These are phyloP conservation scores for Lycopodina hypogea DNA, from an alignment of 37 sponge, comb jelly and placozoan species.

Conservation along the genomic window DNA sequence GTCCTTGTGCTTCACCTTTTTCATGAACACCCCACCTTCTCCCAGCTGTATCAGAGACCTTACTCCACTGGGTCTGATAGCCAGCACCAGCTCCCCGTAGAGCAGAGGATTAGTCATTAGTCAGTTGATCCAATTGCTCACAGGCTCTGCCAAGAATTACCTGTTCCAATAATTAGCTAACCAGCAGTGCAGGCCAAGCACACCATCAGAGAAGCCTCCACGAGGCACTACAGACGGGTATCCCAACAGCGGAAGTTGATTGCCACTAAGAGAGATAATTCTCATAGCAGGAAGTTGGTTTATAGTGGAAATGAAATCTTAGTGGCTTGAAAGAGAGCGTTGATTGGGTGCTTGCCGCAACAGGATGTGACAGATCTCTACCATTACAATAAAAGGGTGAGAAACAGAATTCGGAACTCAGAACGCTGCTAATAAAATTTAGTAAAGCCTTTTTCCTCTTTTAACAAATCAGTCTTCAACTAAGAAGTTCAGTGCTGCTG, in stretches of 20 bases:
- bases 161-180: too few species aligned
- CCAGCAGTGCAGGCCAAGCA: too few species aligned
- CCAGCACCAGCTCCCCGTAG: slow-evolving; percentile 7
- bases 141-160: not conserved
- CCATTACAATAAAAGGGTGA: slow-evolving; percentile 18
- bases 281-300: too few species aligned
- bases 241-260: too few species aligned
- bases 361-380: too few species aligned
- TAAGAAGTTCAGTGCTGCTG: slow-evolving; percentile 70
- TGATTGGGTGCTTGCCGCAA: too few species aligned
- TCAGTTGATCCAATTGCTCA: too few species aligned
- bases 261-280: too few species aligned
- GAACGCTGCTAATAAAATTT: slow-evolving; percentile 25
- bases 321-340: too few species aligned
- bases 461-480: slow-evolving; percentile 6
- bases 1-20: not conserved
- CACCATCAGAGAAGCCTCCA: not conserved
- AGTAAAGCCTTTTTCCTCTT: slow-evolving; percentile 1
- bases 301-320: too few species aligned
- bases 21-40: not conserved
- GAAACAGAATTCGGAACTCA: not conserved
- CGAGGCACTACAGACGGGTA: not conserved
- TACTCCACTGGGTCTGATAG: not conserved
- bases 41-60: slow-evolving; percentile 21
- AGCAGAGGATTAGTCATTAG: not conserved